phyloP scores from a whole-genome alignment of 2,113 vertebrate species.

The Salvator merianae region DNA sequence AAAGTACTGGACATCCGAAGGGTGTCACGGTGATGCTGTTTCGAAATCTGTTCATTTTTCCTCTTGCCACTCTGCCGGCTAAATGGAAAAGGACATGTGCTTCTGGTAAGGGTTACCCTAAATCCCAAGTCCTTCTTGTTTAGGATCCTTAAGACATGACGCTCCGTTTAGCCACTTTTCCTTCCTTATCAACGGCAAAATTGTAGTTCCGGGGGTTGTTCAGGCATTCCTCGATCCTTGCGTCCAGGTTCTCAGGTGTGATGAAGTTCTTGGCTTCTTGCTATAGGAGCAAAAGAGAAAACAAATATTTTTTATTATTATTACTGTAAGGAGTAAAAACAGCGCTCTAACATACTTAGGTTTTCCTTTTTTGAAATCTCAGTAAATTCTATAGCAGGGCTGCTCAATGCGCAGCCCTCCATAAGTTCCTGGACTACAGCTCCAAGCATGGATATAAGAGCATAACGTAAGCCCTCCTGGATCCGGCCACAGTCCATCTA shows the following conservation, averaged over 20 bases:
- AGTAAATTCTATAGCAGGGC: background rate
- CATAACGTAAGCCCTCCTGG: too few relatives aligned
- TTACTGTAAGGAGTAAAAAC: background rate
- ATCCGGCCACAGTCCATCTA: too few relatives aligned
- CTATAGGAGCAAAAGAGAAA: background rate
- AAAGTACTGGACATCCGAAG: background rate
- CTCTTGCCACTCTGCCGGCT: background rate
- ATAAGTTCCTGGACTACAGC: too few relatives aligned
- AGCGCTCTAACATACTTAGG: background rate
- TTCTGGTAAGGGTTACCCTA: background rate
- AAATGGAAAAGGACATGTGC: background rate
- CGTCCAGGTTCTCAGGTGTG: slow-evolving; percentile 5
- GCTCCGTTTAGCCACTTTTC: background rate
- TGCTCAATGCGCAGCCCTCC: background rate
- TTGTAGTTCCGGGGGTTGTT: slow-evolving; percentile 10
- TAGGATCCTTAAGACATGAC: background rate
- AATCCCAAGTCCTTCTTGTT: too few relatives aligned
- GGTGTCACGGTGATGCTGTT: too few relatives aligned
- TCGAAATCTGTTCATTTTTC: too few relatives aligned
- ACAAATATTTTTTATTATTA: too few relatives aligned
- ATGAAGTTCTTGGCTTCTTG: slow-evolving; percentile 14
- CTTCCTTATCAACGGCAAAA: slow-evolving; percentile 23
- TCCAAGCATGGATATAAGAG: too few relatives aligned
- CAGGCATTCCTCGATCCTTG: slow-evolving; percentile 23
- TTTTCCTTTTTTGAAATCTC: background rate